Evolutionary conservation across 2,113 vertebrate species (phyloP).

Genomic region (Catharus fuscescens): DNA sequence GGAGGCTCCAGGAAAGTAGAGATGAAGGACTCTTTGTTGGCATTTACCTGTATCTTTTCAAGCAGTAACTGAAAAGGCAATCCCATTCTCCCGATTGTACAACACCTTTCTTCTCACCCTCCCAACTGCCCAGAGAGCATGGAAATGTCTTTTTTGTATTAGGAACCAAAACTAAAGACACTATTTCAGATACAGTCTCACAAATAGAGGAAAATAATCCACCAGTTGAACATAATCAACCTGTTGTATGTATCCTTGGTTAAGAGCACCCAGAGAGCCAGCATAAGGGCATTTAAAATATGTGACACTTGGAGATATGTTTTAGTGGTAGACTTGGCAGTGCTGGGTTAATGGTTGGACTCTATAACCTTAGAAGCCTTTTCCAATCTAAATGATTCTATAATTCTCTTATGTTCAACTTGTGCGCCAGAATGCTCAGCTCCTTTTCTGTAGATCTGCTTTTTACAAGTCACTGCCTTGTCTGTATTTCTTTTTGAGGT

Average conservation of each 20-base stretch:
- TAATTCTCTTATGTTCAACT: background rate
- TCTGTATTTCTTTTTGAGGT: background rate
- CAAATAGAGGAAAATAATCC: background rate
- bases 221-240: background rate
- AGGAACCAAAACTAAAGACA: background rate
- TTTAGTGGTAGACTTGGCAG: background rate
- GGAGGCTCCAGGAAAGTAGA: background rate
- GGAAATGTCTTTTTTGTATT: background rate
- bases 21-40: background rate
- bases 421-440: background rate
- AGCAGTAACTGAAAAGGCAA: background rate
- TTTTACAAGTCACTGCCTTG: background rate
- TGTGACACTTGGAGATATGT: background rate
- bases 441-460: background rate
- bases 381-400: background rate
- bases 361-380: background rate
- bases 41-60: background rate
- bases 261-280: background rate
- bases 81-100: background rate
- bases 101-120: background rate
- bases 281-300: background rate
- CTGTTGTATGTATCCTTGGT: background rate
- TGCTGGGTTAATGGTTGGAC: background rate
- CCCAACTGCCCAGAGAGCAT: fast-evolving
- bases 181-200: background rate